phyloP scores from a whole-genome alignment of 2,888 invertebrate genomes.

The Brachypterus glaber region DNA sequence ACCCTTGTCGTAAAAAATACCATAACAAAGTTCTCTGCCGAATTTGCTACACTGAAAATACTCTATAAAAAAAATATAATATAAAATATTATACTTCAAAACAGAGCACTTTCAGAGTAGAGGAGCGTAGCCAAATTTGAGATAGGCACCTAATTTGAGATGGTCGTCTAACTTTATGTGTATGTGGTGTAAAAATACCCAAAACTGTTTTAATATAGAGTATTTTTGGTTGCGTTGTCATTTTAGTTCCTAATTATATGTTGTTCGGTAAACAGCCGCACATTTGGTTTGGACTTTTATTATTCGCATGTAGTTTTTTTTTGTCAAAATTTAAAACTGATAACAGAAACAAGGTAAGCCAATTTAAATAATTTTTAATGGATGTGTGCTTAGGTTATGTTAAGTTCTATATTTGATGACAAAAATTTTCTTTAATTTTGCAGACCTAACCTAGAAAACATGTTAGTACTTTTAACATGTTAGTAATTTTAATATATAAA shows the following conservation, averaged over 20 bases:
- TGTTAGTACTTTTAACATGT: neutral
- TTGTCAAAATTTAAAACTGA: too few relatives aligned
- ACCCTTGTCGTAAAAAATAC: too few relatives aligned
- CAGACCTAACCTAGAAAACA: neutral
- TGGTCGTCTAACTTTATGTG: neutral
- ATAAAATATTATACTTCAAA: too few relatives aligned
- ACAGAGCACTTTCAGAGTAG: too few relatives aligned
- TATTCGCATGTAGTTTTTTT: too few relatives aligned
- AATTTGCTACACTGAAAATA: too few relatives aligned
- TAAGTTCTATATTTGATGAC: neutral
- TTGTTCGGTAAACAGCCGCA: neutral
- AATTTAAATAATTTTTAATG: neutral
- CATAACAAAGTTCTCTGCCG: too few relatives aligned
- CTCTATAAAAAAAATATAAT: too few relatives aligned
- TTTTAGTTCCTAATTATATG: neutral
- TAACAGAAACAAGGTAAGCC: too few relatives aligned
- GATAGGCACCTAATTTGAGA: conserved; percentile 1
- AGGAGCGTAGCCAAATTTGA: neutral
- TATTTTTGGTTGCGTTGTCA: conserved; percentile 1
- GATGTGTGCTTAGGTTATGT: neutral
- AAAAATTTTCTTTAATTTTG: neutral
- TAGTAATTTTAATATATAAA: neutral
- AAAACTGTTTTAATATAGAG: neutral
- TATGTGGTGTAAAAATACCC: conserved; percentile 3
- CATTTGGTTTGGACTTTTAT: too few relatives aligned